Evolutionary conservation across 1,140 invertebrate genomes (phyloP).

Genomic region (Latrodectus geometricus): DNA sequence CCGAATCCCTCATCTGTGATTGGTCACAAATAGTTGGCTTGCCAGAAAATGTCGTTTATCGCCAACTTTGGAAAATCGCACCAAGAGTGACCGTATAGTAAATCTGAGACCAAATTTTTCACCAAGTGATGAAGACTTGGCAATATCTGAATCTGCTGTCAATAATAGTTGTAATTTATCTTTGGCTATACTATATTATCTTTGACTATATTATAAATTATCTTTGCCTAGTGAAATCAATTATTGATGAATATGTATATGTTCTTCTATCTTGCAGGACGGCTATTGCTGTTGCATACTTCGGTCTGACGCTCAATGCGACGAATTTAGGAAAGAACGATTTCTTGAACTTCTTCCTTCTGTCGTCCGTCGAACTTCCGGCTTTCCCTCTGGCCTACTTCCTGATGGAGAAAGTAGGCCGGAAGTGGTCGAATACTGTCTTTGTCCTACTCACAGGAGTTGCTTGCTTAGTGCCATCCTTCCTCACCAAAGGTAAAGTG

Average conservation of each 20-base stretch:
- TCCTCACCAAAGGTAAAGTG: constrained; percentile 65
- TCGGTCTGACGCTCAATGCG: constrained; percentile 64
- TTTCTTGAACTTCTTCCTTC: constrained; percentile 78
- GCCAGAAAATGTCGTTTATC: no score
- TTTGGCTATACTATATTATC: background rate
- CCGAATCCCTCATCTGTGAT: no score
- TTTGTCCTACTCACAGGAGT: constrained; percentile 66
- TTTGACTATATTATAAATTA: background rate
- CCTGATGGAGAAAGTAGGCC: constrained; percentile 65
- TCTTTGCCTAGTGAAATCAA: background rate
- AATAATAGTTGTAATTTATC: background rate
- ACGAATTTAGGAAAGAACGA: constrained; percentile 67
- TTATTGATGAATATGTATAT: background rate
- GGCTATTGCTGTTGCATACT: constrained; percentile 65
- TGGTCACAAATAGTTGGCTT: no score
- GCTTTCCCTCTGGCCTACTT: constrained; percentile 63
- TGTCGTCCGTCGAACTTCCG: constrained; percentile 67
- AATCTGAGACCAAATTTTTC: no score
- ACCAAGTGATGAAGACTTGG: no score
- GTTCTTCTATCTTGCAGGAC: constrained; percentile 54
- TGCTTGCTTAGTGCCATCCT: constrained; percentile 66
- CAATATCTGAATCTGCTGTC: background rate
- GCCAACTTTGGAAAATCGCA: no score
- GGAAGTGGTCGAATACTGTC: constrained; percentile 67
- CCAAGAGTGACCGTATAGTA: no score